Conservation (phyloP, 2,888 invertebrate genomes). For the Dolichopus griseipennis region DNA sequence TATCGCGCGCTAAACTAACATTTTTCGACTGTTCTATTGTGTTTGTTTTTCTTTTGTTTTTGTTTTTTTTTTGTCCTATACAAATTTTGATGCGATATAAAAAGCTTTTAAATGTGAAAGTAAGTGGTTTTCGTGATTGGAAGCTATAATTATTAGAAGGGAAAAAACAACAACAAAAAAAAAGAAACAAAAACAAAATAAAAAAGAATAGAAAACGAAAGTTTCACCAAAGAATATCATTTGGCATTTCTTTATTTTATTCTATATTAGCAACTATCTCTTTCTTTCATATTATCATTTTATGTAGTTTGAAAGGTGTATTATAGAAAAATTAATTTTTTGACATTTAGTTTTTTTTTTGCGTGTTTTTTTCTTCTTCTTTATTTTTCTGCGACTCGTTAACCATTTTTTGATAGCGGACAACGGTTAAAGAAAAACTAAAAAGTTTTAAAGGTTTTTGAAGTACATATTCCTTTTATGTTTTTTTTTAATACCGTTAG, state of each 20-base stretch:
- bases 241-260: not conserved
- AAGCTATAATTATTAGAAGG: conserved; percentile 8
- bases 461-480: no score
- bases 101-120: conserved; percentile 5
- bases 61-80: no score
- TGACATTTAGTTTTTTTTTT: no score
- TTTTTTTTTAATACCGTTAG: no score
- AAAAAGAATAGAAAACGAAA: not conserved
- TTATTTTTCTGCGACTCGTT: no score
- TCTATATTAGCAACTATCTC: no score
- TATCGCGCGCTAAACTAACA: conserved; percentile 2
- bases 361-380: no score
- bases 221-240: not conserved
- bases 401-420: no score
- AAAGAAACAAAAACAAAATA: not conserved
- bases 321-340: not conserved
- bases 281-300: not conserved
- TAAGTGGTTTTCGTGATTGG: conserved; percentile 10
- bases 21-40: not conserved
- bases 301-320: not conserved
- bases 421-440: no score
- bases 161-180: not conserved
- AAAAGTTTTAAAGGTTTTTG: no score
- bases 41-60: not conserved
- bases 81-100: not conserved